Base-by-base conservation (phyloP, 2,888 invertebrate genomes). In the Rhamnusium bicolor region DNA sequence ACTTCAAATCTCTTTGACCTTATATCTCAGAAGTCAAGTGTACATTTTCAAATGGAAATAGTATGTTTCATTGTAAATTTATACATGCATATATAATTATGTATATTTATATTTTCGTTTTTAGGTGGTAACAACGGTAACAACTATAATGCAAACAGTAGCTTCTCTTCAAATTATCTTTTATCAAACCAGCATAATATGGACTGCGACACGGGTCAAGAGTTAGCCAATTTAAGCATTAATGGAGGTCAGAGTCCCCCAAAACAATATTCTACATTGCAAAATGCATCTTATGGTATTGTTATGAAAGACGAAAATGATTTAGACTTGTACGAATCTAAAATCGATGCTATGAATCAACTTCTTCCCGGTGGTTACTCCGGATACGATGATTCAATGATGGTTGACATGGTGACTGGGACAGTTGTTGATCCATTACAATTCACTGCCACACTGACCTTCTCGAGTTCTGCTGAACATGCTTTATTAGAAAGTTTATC, bases 371-470 rank as follows among this genome's bases (percentile, higher is more conserved):
- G 91, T 47, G 87, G 89, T 10, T 90, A 90, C 78, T 90, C 90
- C 47, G 91, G 91, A 80, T 95, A 94, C 82, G 84, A 85, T 63
- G 84, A 85, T 29, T 93, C 94, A 5, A 95, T 96, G 91, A 95
- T 96, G 90, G 94, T 95, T 12, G 95, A 95, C 84, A 92, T 95
- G 90, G 93, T 93, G 32, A 89, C 90, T n/a, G 93, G 93, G 46
- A 91, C 92, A 24, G 93, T 93, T 0, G 94, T 95, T 47, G 95
- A 96, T 87, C 95, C 95, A 29, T 89, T 95, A 61, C 95, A 95
- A 83, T 95, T 96, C 85, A 93, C 94, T 7, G 95, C 94, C 1
- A 95, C 95, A 0, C 87, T 96, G 67, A 95, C 95, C 63, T 94
- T 96, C 85, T 93, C 94, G 58, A 93, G 93, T 58, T 92, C 94